phyloP scores from a whole-genome alignment of 64 coral and sea anemone species.

The Pocillopora damicornis region DNA sequence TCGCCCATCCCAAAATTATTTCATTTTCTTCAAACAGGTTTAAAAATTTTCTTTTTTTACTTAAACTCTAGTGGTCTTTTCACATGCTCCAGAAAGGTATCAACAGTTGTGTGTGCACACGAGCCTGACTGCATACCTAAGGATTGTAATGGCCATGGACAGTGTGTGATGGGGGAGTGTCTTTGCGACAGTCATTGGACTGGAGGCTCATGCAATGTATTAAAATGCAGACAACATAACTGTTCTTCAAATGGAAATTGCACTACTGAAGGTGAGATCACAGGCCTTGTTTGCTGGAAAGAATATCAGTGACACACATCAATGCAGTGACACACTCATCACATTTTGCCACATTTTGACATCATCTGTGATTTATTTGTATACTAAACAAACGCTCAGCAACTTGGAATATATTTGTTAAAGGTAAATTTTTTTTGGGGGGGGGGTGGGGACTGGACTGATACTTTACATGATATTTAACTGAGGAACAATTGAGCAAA shows the following conservation, averaged over 20 bases:
- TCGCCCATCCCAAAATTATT: background rate
- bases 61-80: constrained; percentile 60
- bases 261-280: constrained; percentile 56
- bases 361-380: too few relatives aligned
- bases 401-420: too few relatives aligned
- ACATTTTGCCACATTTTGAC: too few relatives aligned
- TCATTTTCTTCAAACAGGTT: background rate
- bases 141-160: constrained; percentile 75
- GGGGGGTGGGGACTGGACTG: too few relatives aligned
- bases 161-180: constrained; percentile 68
- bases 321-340: too few relatives aligned
- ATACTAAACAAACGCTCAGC: too few relatives aligned
- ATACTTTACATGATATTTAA: background rate
- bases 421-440: too few relatives aligned
- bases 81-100: constrained; percentile 80
- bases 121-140: constrained; percentile 67
- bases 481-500: background rate
- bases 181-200: constrained; percentile 73
- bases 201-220: constrained; percentile 59
- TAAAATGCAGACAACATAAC: constrained; percentile 56
- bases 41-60: background rate
- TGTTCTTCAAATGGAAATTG: constrained; percentile 77
- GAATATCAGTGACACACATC: too few relatives aligned
- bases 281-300: background rate
- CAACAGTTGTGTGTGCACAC: constrained; percentile 85